These are phyloP conservation scores for Hestina assimilis DNA, from an alignment of 1,140 invertebrate species.

Conservation along the genomic window DNA sequence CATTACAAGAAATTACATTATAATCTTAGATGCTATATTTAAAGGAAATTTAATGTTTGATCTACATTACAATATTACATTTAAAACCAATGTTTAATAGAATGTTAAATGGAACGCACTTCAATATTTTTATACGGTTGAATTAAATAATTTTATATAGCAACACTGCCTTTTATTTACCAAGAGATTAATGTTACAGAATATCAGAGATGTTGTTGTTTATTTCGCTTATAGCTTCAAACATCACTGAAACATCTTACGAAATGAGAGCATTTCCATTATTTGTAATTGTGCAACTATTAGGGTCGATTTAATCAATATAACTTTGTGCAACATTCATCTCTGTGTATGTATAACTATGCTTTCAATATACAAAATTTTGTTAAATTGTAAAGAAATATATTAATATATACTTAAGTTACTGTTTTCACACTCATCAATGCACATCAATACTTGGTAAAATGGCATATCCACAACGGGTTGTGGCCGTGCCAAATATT, in stretches of 20 bases:
- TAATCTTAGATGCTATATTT: constrained; percentile 52
- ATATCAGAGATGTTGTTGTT: not conserved
- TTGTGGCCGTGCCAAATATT: constrained; percentile 19
- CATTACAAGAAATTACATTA: constrained; percentile 61
- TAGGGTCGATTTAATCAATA: too few species aligned
- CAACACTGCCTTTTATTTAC: not conserved
- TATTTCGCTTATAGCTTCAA: too few species aligned
- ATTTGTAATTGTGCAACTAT: too few species aligned
- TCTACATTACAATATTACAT: constrained; percentile 2
- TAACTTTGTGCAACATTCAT: constrained; percentile 2
- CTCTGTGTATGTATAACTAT: not conserved
- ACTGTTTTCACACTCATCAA: constrained; percentile 17
- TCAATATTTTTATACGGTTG: not conserved
- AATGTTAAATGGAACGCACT: too few species aligned
- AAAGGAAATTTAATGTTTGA: constrained; percentile 30
- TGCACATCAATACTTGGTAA: constrained; percentile 8
- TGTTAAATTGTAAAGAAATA: constrained; percentile 20
- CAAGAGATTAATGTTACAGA: not conserved
- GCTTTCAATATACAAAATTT: constrained; percentile 7
- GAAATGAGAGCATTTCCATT: too few species aligned
- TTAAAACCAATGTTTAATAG: not conserved
- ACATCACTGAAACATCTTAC: too few species aligned
- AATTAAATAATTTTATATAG: not conserved
- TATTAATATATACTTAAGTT: constrained; percentile 25
- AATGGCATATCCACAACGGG: constrained; percentile 21